Evolutionary conservation across 2,113 vertebrate species (phyloP).

Genomic region (Chamaetylas fuelleborni): DNA sequence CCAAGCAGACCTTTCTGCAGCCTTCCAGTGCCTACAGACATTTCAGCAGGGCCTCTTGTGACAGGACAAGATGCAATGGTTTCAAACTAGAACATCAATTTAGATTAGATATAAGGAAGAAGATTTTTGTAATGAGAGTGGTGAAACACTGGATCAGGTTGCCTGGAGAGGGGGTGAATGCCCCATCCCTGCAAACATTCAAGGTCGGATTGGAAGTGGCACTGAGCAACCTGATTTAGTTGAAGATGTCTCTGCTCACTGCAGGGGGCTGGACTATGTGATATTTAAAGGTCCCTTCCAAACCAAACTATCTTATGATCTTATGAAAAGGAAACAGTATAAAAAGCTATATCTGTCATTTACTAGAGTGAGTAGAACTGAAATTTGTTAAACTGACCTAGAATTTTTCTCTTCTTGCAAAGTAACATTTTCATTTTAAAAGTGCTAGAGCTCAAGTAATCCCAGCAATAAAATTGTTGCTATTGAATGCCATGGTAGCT

Average conservation of each 20-base stretch:
- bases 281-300: background rate
- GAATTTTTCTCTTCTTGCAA: slow-evolving; percentile 18
- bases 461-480: slow-evolving; percentile 58
- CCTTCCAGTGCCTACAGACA: background rate
- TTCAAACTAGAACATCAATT: background rate
- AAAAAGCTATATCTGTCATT: slow-evolving; percentile 31
- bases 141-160: background rate
- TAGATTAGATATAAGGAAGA: background rate
- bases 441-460: slow-evolving; percentile 56
- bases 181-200: background rate
- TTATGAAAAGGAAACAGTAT: background rate
- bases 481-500: slow-evolving; percentile 39
- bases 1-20: background rate
- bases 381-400: slow-evolving; percentile 23
- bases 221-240: background rate
- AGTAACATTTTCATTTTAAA: slow-evolving; percentile 30
- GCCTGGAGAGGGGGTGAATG: background rate
- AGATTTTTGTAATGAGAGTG: background rate
- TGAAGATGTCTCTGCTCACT: background rate
- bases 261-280: background rate
- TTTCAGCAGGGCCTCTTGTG: background rate
- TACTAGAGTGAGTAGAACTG: slow-evolving; percentile 24
- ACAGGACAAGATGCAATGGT: background rate
- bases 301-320: background rate
- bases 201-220: background rate